phyloP scores from a whole-genome alignment of 2,888 invertebrate species.

The Psylliodes chrysocephalus region DNA sequence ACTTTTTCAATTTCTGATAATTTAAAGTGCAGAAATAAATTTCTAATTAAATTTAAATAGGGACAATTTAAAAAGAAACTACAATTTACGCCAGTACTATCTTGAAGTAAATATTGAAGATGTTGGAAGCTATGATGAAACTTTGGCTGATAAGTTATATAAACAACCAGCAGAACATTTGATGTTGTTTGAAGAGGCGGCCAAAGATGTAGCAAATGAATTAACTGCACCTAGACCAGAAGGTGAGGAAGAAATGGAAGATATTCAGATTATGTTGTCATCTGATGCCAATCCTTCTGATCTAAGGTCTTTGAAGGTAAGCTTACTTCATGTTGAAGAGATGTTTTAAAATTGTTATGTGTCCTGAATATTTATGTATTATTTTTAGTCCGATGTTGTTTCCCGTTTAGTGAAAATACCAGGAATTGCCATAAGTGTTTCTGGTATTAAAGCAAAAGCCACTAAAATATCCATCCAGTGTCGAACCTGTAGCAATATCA shows the following conservation, averaged over 20 bases:
- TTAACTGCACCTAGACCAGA: slow-evolving; percentile 92
- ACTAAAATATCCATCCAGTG: slow-evolving; percentile 96
- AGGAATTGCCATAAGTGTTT: slow-evolving; percentile 94
- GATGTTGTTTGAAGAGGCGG: slow-evolving; percentile 95
- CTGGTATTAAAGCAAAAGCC: slow-evolving; percentile 95
- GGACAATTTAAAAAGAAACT: slow-evolving; percentile 92
- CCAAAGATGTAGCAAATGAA: slow-evolving; percentile 96
- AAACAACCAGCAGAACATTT: slow-evolving; percentile 94
- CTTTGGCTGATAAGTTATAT: slow-evolving; percentile 88
- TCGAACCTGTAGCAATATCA: slow-evolving; percentile 88
- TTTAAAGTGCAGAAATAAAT: too few species aligned
- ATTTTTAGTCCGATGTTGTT: slow-evolving; percentile 86
- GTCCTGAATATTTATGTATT: too few species aligned
- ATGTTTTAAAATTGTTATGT: too few species aligned
- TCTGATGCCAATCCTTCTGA: slow-evolving; percentile 86
- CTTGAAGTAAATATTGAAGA: slow-evolving; percentile 95
- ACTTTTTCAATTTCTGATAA: too few species aligned
- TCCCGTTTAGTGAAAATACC: slow-evolving; percentile 94
- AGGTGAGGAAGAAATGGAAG: slow-evolving; percentile 87
- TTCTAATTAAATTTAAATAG: slow-evolving; percentile 67
- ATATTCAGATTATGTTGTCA: slow-evolving; percentile 89
- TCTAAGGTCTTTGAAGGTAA: slow-evolving; percentile 87
- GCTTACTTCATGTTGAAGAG: too few species aligned
- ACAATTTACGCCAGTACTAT: slow-evolving; percentile 88
- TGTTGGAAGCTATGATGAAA: slow-evolving; percentile 92